These are phyloP conservation scores for Platyscapa corneri DNA, from an alignment of 1,140 invertebrate genomes.

Conservation along the genomic window DNA sequence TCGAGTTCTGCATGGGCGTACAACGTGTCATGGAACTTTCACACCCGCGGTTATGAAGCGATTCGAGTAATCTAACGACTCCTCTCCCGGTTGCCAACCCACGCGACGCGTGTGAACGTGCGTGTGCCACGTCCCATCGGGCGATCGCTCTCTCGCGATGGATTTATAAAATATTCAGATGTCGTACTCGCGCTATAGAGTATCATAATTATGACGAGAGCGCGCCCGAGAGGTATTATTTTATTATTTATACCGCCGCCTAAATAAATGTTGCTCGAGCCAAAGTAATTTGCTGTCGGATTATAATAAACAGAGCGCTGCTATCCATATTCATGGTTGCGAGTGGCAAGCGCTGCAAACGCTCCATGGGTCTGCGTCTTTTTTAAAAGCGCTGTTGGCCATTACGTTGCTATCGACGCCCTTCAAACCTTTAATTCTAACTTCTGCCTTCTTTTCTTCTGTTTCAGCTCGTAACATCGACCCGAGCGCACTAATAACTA, in stretches of 20 bases:
- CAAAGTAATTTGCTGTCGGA: background rate
- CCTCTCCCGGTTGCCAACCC: background rate
- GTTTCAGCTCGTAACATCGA: background rate
- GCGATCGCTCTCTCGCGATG: background rate
- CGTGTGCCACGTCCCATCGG: too few relatives aligned
- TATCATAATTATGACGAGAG: background rate
- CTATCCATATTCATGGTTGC: conserved; percentile 21
- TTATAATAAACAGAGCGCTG: conserved; percentile 9
- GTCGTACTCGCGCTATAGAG: background rate
- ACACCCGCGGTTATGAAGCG: background rate
- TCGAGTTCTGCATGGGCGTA: background rate
- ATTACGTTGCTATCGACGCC: background rate
- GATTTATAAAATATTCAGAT: background rate
- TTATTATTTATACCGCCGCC: conserved; percentile 8
- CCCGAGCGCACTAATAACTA: conserved; percentile 2
- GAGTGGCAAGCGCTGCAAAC: background rate
- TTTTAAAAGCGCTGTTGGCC: background rate
- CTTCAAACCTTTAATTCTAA: background rate
- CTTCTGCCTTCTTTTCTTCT: background rate
- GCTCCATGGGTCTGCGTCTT: too few relatives aligned
- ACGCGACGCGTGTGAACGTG: too few relatives aligned
- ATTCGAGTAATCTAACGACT: background rate
- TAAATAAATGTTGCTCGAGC: background rate
- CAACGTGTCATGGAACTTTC: background rate
- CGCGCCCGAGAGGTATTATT: background rate